These are phyloP conservation scores for Cassiopea andromeda DNA, from an alignment of 30 jellyfish, hydroid and myxozoan species.

Conservation along the genomic window DNA sequence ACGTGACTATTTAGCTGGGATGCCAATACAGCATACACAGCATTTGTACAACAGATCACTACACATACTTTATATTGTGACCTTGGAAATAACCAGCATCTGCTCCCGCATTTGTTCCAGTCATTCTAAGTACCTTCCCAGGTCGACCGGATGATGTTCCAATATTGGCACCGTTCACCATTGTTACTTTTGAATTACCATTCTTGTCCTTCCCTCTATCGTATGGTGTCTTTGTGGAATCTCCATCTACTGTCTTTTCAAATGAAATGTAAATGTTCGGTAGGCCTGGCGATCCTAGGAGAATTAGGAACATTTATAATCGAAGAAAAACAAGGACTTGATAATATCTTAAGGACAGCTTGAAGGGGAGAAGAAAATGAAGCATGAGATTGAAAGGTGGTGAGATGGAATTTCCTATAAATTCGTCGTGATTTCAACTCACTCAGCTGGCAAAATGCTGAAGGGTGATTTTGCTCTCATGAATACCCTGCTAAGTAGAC, in stretches of 20 bases:
- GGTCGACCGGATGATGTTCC: conserved; percentile 36
- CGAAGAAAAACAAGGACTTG: no score
- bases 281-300: neutral
- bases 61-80: conserved; percentile 36
- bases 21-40: neutral
- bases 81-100: conserved; percentile 23
- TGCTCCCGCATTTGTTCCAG: conserved; percentile 71
- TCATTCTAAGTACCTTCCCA: conserved; percentile 31
- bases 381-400: no score
- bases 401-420: no score
- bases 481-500: no score
- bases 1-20: neutral
- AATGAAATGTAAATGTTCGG: conserved; percentile 36
- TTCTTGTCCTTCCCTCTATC: conserved; percentile 44
- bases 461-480: no score
- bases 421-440: no score
- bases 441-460: no score
- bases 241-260: conserved; percentile 17
- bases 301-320: neutral
- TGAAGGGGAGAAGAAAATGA: no score
- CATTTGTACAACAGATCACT: neutral
- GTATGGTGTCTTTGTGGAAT: conserved; percentile 16
- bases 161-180: conserved; percentile 37
- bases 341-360: no score
- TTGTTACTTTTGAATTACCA: conserved; percentile 20